Conservation (phyloP, 2,797 vertebrate genomes). For the Pipistrellus pygmaeus region DNA sequence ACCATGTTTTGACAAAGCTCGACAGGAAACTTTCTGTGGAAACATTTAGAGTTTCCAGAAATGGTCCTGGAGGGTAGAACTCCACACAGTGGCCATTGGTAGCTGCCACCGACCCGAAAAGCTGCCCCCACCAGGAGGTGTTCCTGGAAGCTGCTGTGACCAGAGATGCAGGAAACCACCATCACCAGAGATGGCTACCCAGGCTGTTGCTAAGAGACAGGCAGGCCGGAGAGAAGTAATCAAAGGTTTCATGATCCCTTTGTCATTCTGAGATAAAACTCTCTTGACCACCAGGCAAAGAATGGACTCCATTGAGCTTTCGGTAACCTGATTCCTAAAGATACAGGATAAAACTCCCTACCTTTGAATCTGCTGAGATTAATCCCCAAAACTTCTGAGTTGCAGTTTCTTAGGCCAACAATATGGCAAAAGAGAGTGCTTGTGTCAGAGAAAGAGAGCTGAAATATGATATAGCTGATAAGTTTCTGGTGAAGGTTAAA, state of each 20-base stretch:
- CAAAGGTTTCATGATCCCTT: neutral
- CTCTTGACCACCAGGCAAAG: neutral
- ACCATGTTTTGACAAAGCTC: constrained; percentile 56
- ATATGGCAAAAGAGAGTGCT: neutral
- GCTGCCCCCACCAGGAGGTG: neutral
- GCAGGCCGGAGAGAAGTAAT: neutral
- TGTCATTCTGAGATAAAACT: neutral
- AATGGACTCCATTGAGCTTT: neutral
- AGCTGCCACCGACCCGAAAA: neutral
- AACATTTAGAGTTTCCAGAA: constrained; percentile 18
- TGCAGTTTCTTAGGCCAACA: neutral
- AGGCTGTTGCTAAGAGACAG: neutral
- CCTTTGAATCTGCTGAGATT: constrained; percentile 29
- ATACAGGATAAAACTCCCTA: neutral
- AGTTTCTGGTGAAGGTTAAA: neutral
- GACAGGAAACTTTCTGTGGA: constrained; percentile 12
- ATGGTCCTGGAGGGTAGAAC: neutral
- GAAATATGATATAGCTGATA: neutral
- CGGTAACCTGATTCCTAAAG: neutral
- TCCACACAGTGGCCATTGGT: neutral
- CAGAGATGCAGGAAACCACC: neutral
- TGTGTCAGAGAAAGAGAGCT: neutral
- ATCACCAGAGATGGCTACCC: neutral
- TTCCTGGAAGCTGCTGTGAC: neutral
- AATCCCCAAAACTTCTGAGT: neutral